A percentile compares a stretch with the other conserved stretches of the same genome.
Conservation (phyloP, 2,113 vertebrate species). For the Prolemur simus region DNA sequence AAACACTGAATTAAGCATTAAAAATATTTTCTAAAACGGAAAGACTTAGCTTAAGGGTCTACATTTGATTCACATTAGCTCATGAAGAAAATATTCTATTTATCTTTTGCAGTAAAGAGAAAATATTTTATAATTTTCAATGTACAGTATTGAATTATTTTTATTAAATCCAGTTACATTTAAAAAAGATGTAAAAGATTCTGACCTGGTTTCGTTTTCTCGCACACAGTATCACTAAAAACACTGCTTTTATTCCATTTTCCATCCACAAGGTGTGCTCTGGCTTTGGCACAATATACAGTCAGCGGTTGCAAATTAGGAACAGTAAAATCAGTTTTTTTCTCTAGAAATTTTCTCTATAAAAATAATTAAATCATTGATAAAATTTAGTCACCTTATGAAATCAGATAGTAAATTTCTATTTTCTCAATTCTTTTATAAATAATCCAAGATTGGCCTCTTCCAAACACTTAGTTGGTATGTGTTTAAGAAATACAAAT, state of each 20-base stretch:
- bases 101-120: background rate
- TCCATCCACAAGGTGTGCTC: fast-evolving
- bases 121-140: background rate
- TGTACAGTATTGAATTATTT: background rate
- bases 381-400: background rate
- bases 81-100: background rate
- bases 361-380: conserved; percentile 6
- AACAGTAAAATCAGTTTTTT: conserved; percentile 37
- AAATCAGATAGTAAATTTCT: background rate
- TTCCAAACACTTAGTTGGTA: background rate
- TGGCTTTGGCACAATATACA: conserved; percentile 79
- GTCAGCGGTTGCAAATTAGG: conserved; percentile 10
- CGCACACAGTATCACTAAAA: conserved; percentile 74
- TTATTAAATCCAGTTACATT: background rate
- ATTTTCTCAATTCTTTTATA: background rate
- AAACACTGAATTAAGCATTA: background rate
- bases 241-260: conserved; percentile 61
- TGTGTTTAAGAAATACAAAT: background rate
- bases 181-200: background rate
- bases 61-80: background rate
- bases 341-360: conserved; percentile 57
- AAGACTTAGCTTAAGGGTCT: background rate
- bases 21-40: background rate
- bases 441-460: background rate
- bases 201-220: conserved; percentile 74